Evolutionary conservation across 1,140 invertebrate genomes (phyloP), one percentile per base, ranked within the genome.

Genomic region (Apocrypta bakeri): DNA sequence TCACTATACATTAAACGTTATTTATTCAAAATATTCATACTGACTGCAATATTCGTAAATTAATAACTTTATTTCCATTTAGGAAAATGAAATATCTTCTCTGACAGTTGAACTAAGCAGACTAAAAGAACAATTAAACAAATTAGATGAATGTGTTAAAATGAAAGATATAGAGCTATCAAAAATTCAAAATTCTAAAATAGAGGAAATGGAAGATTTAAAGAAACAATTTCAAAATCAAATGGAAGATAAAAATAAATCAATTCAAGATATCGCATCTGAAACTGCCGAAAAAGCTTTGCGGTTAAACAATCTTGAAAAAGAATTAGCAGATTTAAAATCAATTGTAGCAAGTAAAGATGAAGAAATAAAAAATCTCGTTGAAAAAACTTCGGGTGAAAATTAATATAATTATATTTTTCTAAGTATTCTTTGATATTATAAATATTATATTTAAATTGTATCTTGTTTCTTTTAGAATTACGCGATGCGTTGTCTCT

Each of bases 341-440:
- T 86, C 82, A 40, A 87, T 89, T 61, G 82, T 91, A 24, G 83
- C 86, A 24, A 88, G 84, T 56, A 92, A 92, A 85, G 89, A 90
- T 40, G 88, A 90, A 48, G 89, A 89, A 88, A 93, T 89, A 86
- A 93, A 91, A 87, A 87, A 88, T 85, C 84, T 92, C 14, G 86
- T 87, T 37, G 88, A 92, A 40, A 91, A 90, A 84, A 90, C 79
- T 31, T 84, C 86, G 82, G 88, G 90, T 91, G 89, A 87, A 64
- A n/a, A 61, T 14, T 79, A 79, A 56, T 56, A n/a, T n/a, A n/a
- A n/a, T 66, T 8, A 25, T 66, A 66, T 66, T 31, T 48, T 33
- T 48, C 24, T 33, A 21, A 64, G n/a, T 29, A 25, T 27, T 48
- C 1, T 17, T 42, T 31, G 12, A 17, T 31, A 37, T 31, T 31